These are phyloP conservation scores for Glossosoma conforme DNA, from an alignment of 1,140 invertebrate genomes.

Conservation along the genomic window DNA sequence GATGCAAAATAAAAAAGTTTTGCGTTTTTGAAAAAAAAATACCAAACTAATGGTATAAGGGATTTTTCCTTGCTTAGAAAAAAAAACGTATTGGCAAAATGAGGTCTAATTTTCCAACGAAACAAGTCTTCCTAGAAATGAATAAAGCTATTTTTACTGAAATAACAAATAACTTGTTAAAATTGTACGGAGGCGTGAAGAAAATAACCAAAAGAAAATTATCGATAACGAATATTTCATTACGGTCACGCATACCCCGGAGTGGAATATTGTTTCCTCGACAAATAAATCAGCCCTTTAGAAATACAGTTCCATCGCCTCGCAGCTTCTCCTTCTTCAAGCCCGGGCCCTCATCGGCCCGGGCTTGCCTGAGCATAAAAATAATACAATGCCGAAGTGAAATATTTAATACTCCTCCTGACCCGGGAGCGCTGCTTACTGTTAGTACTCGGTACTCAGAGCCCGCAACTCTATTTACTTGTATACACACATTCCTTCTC, in stretches of 20 bases:
- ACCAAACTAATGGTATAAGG: no score
- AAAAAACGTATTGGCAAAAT: no score
- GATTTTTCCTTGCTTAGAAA: no score
- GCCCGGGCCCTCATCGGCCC: constrained; percentile 1
- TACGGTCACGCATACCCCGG: constrained; percentile 15
- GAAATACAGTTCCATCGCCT: neutral
- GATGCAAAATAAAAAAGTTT: no score
- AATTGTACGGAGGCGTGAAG: no score
- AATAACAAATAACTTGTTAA: no score
- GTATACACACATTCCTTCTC: constrained; percentile 2
- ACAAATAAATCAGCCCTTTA: constrained; percentile 15
- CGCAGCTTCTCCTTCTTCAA: constrained; percentile 4
- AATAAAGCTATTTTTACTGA: no score
- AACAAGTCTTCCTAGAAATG: no score
- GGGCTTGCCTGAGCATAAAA: constrained; percentile 3
- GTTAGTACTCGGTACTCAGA: constrained; percentile 9
- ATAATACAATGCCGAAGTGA: constrained; percentile 21
- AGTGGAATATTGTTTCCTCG: constrained; percentile 14
- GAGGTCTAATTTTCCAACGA: no score
- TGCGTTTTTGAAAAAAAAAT: no score
- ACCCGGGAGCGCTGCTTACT: neutral
- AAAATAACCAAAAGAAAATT: no score
- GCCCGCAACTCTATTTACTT: neutral
- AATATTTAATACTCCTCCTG: constrained; percentile 13
- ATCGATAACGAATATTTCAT: constrained; percentile 18